Base-by-base conservation (phyloP, 2,888 invertebrate species). In the Timema podura region DNA sequence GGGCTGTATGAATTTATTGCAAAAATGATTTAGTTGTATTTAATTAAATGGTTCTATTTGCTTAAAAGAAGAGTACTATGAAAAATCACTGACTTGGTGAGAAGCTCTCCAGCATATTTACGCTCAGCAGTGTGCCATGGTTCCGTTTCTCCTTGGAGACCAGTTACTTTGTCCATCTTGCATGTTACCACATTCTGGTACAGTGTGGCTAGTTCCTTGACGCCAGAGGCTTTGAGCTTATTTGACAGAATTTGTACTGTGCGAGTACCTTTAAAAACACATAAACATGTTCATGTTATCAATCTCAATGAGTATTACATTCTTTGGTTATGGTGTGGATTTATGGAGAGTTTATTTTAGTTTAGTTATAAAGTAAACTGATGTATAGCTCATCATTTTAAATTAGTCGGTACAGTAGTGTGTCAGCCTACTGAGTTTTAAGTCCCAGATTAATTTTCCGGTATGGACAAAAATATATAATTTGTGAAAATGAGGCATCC, bases 91-190 rank as follows among this genome's bases (percentile, higher is more conserved):
- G 16, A 67, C 71, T 61, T 71, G 8, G 68, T 64, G 57, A 49
- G 68, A 15, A 71, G 13, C n/a, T 71, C 59, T 30, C 45, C 51
- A 6, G 71, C 71, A 61, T 68, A 68, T 11, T 68, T 65, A 10
- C 68, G 85, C 77, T 91, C 91, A 69, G 85, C 85, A 77, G 89
- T 89, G 71, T 87, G 85, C 90, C 90, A 91, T 72, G 80, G 81
- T 0, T 77, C 73, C 11, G 49, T 66, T 57, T 83, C 82, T n/a
- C 80, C 78, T 76, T 79, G 80, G 68, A 83, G 83, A 65, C 82
- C 81, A n/a, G 84, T 80, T 49, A 80, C 75, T 77, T 88, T 89
- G 64, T 83, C 81, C 48, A 59, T 64, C 30, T 11, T 44, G 13
- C 65, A 51, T 15, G 64, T 48, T 54, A 70, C 64, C 30, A 70